phyloP scores from a whole-genome alignment of 2,888 invertebrate genomes.

The Oscheius sp. region DNA sequence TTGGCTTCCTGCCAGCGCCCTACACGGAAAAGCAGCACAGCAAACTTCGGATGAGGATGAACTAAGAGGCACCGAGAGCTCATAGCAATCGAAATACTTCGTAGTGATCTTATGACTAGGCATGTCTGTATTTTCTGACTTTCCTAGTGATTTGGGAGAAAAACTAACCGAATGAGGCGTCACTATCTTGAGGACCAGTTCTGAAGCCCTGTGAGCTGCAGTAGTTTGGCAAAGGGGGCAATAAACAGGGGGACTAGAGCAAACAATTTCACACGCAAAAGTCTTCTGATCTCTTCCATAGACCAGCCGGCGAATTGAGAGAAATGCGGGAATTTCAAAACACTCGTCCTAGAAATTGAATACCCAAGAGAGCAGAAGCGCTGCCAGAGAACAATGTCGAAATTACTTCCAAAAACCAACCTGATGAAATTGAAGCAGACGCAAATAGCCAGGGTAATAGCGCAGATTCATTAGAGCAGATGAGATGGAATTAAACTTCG shows the following conservation, averaged over 20 bases:
- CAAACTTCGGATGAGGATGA: too few relatives aligned
- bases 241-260: conserved; percentile 7
- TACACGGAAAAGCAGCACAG: background rate
- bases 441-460: conserved; percentile 14
- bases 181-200: too few relatives aligned
- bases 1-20: conserved; percentile 1
- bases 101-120: too few relatives aligned
- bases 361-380: background rate
- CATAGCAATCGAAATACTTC: too few relatives aligned
- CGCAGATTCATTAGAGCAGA: conserved; percentile 1
- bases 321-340: background rate
- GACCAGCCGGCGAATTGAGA: background rate
- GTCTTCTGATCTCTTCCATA: background rate
- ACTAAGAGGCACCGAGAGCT: too few relatives aligned
- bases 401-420: background rate
- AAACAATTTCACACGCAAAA: background rate
- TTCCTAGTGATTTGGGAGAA: too few relatives aligned
- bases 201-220: too few relatives aligned
- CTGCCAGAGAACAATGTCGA: background rate
- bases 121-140: too few relatives aligned
- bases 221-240: conserved; percentile 5
- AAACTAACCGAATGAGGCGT: too few relatives aligned
- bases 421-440: conserved; percentile 1
- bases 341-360: background rate
- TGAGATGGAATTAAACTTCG: background rate